Evolutionary conservation across 1,140 invertebrate species (phyloP), one percentile per base, ranked within the genome.

Genomic region (Prorops nasuta): DNA sequence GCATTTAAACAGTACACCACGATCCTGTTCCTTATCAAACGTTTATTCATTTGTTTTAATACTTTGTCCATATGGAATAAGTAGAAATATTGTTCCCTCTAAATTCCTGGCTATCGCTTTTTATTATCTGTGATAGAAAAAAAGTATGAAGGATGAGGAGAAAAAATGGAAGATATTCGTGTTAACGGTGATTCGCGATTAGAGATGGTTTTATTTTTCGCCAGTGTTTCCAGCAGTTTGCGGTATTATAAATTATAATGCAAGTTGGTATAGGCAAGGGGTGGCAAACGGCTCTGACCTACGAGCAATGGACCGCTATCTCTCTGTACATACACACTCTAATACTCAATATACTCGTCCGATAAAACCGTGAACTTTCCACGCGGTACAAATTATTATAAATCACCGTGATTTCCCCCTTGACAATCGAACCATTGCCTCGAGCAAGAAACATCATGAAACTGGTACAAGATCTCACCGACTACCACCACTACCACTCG

Each of bases 301-400:
- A 10, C 4, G 24, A 4, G 24, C 24, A 4, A 10, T 10, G 24
- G 10, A 28, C 24, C 24, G 24, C 10, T 28, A 28, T 10, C 24
- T 4, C 24, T 4, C 4, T 4, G 24, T 6, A 28, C 24, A 28
- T 6, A 4, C 4, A 4, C 24, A 10, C 4, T 10, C 24, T 28
- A 28, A 28, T 10, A 10, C 10, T 28, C 4, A 41, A 58, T 58
- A 47, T n/a, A n/a, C n/a, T n/a, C n/a, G n/a, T n/a, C n/a, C n/a
- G n/a, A n/a, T n/a, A 49, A 44, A 60, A 19, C 41, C 39, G 51
- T 58, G 51, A 60, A 60, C 58, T 48, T 22, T 51, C 31, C 18
- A 46, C 24, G 24, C 24, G 24, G n/a, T n/a, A n/a, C 39, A 55
- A 38, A 53, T 55, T 51, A 59, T 50, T 51, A 55, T 40, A 50